Conservation (phyloP, 1,140 invertebrate genomes). For the Stenopsyche tienmushanensis region DNA sequence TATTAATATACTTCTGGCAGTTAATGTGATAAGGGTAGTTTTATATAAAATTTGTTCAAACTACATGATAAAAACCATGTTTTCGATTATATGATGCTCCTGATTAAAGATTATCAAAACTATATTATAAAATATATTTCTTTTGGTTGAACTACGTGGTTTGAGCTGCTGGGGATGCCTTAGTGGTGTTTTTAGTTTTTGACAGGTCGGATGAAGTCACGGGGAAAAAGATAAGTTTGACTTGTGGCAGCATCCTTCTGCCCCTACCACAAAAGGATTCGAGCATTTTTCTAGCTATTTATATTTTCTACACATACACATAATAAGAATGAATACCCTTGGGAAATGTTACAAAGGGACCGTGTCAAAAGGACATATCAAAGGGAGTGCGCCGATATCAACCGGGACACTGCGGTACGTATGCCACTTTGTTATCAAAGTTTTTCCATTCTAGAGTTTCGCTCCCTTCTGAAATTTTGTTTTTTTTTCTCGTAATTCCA, state of each 20-base stretch:
- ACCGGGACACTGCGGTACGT: background rate
- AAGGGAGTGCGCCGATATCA: conserved; percentile 6
- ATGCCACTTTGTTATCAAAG: conserved; percentile 14
- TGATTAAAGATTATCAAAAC: too few species aligned
- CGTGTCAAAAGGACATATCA: conserved; percentile 22
- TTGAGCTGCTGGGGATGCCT: too few species aligned
- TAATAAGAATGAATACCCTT: background rate
- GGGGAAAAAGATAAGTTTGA: background rate
- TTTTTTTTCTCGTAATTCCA: conserved; percentile 8
- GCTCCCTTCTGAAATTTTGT: background rate
- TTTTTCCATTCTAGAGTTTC: conserved; percentile 12
- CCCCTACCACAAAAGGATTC: background rate
- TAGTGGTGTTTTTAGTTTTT: too few species aligned
- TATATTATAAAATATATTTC: too few species aligned
- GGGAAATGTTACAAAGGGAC: conserved; percentile 17
- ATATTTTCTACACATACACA: background rate
- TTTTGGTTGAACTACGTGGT: too few species aligned
- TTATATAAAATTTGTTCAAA: too few species aligned
- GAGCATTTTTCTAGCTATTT: background rate
- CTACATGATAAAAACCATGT: too few species aligned
- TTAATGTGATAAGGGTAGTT: too few species aligned
- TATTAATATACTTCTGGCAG: too few species aligned
- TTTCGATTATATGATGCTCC: too few species aligned
- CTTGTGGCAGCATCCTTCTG: background rate
- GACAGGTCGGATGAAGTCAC: background rate